Evolutionary conservation across 2,797 vertebrate species (phyloP), one percentile per base, ranked within the genome.

Genomic region (Pseudocheirus occidentalis): DNA sequence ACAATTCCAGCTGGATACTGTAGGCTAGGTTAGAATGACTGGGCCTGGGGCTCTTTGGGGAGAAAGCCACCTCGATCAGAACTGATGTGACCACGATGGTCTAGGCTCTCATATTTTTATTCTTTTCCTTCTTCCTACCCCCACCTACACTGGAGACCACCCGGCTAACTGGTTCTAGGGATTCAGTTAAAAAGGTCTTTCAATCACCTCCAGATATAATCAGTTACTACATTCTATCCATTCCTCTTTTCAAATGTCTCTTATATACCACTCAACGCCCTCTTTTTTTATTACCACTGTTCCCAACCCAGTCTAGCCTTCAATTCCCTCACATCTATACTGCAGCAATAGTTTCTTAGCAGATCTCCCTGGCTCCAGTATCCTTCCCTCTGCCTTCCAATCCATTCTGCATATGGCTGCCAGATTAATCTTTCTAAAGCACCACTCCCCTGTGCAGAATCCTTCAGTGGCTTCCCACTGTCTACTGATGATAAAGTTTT

Each of bases 341-440:
- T 16, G 93, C 92, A 57, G 53, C 14, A 29, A 57, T 58, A 91
- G 90, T 89, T 55, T 92, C 92, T 40, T 90, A 58, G 7, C 9
- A 66, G 59, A 94, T 46, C 89, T 94, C 55, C 50, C 90, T 52
- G 24, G 52, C 93, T 95, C 91, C 93, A 94, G 24, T 92, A 62
- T 95, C 21, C 24, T 81, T 58, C 14, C 0, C 59, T 31, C 18
- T 31, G 56, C 0, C n/a, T 87, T 40, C 21, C 29, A 50, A 55
- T 27, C 54, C 91, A 52, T 57, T 73, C 3, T 29, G 6, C 87
- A 94, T 57, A 94, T 62, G 11, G 54, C 21, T 81, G 21, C 55
- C 93, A 92, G 94, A 92, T 94, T 50, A 90, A 29, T 90, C 31
- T 94, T 57, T 55, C 57, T 94, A 93, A 57, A 96, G 40, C 40